Conservation (phyloP, 2,113 vertebrate genomes). For the Vimba vimba region DNA sequence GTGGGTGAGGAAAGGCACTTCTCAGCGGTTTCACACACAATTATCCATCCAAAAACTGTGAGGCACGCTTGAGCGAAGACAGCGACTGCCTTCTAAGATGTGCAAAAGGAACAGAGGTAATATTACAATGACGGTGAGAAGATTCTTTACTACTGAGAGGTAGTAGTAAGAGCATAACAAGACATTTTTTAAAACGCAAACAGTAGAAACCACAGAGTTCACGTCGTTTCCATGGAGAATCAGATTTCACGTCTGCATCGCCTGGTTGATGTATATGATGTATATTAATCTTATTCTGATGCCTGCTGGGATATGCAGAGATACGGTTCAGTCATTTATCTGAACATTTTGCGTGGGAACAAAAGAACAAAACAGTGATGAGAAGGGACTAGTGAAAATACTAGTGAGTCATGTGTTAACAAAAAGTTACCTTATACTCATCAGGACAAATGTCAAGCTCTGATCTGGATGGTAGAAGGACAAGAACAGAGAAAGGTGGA, state of each 20-base stretch:
- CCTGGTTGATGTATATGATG: slow-evolving; percentile 6
- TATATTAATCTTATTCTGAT: neutral
- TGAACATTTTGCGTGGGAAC: neutral
- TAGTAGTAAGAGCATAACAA: neutral
- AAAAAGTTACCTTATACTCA: neutral
- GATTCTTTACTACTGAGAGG: neutral
- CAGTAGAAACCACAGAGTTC: neutral
- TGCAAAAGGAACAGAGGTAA: slow-evolving; percentile 27
- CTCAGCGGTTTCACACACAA: slow-evolving; percentile 52
- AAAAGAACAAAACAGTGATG: neutral
- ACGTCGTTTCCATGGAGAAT: slow-evolving; percentile 16
- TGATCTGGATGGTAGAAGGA: neutral
- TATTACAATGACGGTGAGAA: neutral
- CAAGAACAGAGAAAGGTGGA: neutral
- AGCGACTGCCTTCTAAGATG: slow-evolving; percentile 18
- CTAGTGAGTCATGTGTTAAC: neutral
- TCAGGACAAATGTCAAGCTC: neutral
- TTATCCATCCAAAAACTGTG: slow-evolving; percentile 41
- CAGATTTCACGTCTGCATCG: neutral
- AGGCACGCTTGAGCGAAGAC: slow-evolving; percentile 39
- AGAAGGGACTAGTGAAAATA: neutral
- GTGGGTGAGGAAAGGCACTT: slow-evolving; percentile 44
- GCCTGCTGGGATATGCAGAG: neutral
- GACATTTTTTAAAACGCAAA: neutral
- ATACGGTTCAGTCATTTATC: neutral